phyloP scores from a whole-genome alignment of 2,888 invertebrate species.

The Eupithecia exiguata region DNA sequence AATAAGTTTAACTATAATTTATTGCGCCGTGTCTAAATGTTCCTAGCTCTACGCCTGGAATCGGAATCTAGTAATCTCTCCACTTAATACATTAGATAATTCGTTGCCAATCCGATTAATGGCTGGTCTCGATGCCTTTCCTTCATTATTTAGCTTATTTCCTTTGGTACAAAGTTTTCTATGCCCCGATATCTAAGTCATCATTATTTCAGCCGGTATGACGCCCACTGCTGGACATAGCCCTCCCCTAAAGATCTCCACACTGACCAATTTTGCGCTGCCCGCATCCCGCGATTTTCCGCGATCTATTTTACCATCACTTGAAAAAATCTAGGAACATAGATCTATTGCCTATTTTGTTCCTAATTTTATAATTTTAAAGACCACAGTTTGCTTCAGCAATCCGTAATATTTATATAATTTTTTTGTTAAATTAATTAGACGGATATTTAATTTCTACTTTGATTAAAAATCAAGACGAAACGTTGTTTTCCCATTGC shows the following conservation, averaged over 20 bases:
- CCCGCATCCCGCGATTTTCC: too few species aligned
- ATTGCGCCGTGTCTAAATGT: slow-evolving; percentile 46
- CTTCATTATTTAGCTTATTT: slow-evolving; percentile 22
- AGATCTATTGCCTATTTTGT: not conserved
- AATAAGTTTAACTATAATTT: too few species aligned
- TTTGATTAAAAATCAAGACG: not conserved
- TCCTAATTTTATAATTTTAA: too few species aligned
- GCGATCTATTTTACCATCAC: too few species aligned
- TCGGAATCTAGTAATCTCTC: slow-evolving; percentile 77
- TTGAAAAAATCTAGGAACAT: not conserved
- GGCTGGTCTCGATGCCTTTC: slow-evolving; percentile 44
- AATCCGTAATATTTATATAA: not conserved
- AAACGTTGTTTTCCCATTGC: slow-evolving; percentile 57
- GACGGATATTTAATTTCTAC: slow-evolving; percentile 44
- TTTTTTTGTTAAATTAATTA: too few species aligned
- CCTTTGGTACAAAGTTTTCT: not conserved
- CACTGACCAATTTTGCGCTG: too few species aligned
- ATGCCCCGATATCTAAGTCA: not conserved
- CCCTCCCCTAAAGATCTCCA: too few species aligned
- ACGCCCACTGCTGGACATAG: too few species aligned
- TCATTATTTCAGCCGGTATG: too few species aligned
- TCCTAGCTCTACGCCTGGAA: slow-evolving; percentile 44
- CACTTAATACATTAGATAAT: slow-evolving; percentile 82
- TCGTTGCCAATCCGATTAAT: slow-evolving; percentile 78
- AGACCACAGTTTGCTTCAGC: not conserved